Percentiles rank a stretch among this genome's conserved stretches.
These are phyloP conservation scores for Cataglyphis hispanica DNA, from an alignment of 1,140 invertebrate species.

Conservation along the genomic window DNA sequence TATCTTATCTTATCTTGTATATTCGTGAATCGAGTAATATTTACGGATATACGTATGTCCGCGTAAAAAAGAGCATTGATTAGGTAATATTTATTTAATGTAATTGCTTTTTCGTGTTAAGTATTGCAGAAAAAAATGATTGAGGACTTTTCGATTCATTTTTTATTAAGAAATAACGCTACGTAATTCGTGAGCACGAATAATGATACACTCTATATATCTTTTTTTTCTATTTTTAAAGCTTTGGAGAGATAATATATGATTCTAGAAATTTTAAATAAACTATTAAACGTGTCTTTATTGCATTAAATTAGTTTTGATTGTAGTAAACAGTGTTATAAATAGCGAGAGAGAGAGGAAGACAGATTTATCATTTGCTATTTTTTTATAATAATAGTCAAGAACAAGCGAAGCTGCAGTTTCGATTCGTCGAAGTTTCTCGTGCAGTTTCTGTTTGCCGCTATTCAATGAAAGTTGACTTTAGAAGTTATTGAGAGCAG, in stretches of 20 bases:
- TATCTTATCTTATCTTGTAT: no score
- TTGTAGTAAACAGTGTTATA: background rate
- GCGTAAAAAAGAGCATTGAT: no score
- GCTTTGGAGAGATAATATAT: background rate
- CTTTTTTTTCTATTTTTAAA: background rate
- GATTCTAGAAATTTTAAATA: constrained; percentile 1
- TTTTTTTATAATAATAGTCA: constrained; percentile 20
- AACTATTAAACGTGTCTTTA: background rate
- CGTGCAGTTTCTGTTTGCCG: background rate
- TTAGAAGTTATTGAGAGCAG: constrained; percentile 32
- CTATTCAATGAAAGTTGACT: constrained; percentile 41
- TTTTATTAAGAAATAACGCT: background rate
- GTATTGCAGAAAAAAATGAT: no score
- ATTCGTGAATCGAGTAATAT: no score
- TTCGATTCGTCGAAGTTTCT: constrained; percentile 21
- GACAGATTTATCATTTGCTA: background rate
- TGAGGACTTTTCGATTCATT: background rate
- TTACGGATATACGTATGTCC: no score
- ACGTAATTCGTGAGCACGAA: background rate
- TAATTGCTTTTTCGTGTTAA: no score
- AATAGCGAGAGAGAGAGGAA: background rate
- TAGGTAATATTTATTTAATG: no score
- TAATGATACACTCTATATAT: background rate
- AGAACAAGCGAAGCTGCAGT: background rate
- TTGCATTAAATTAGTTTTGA: background rate